Conservation (phyloP, 2,797 vertebrate species). For the Spondyliosoma cantharus region DNA sequence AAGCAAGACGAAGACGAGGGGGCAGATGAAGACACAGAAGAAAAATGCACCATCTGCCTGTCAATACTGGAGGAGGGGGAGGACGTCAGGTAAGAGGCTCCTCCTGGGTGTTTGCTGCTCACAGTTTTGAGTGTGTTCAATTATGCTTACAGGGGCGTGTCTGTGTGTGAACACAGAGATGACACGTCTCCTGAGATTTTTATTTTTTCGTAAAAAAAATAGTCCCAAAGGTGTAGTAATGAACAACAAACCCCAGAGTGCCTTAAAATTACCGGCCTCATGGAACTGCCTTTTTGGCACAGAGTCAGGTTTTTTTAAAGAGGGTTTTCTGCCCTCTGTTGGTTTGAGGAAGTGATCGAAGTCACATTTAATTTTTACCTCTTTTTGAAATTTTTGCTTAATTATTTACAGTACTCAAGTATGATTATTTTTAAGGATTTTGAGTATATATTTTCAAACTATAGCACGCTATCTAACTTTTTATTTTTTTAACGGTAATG, state of each 20-base stretch:
- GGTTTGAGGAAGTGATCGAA: constrained; percentile 29
- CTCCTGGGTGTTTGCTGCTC: constrained; percentile 45
- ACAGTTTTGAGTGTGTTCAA: constrained; percentile 37
- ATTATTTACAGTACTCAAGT: background rate
- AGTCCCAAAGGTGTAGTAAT: constrained; percentile 70
- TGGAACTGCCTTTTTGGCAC: constrained; percentile 63
- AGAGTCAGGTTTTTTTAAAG: constrained; percentile 30
- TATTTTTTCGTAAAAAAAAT: constrained; percentile 16
- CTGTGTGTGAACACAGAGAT: constrained; percentile 41
- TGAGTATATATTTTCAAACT: background rate
- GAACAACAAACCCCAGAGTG: constrained; percentile 71
- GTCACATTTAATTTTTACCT: background rate
- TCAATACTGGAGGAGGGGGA: constrained; percentile 99
- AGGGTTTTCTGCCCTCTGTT: constrained; percentile 77
- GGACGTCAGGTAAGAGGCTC: constrained; percentile 80
- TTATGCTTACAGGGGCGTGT: constrained; percentile 41
- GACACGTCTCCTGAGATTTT: constrained; percentile 53
- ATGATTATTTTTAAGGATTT: background rate
- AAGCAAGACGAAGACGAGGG: constrained; percentile 97
- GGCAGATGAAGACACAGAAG: constrained; percentile 98
- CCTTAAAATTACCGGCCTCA: constrained; percentile 68
- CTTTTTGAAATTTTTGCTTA: background rate
- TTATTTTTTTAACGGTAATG: background rate
- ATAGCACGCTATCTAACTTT: background rate
- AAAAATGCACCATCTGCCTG: constrained; percentile 99